Conservation (phyloP, 2,888 invertebrate species). For the Torymus tubicola region DNA sequence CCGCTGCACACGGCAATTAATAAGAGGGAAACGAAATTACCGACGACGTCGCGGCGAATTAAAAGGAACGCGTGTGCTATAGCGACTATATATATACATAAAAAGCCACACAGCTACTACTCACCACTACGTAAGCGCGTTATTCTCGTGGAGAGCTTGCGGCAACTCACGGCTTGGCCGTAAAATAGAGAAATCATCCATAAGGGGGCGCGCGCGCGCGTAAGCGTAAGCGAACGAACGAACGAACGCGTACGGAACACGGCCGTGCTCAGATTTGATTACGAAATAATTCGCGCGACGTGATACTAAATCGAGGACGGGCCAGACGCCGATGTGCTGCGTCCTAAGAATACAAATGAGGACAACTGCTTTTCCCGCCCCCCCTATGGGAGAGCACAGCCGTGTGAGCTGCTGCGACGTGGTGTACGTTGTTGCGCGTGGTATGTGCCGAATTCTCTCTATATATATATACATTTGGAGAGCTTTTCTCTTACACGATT, state of each 20-base stretch:
- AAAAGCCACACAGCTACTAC: no score
- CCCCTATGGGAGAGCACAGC: not conserved
- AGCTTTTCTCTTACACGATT: no score
- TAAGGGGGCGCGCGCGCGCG: constrained; percentile 59
- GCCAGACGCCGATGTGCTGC: constrained; percentile 44
- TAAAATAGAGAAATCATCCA: constrained; percentile 75
- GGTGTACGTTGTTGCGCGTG: not conserved
- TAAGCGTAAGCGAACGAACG: no score
- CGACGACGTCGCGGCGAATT: constrained; percentile 23
- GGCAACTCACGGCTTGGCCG: constrained; percentile 69
- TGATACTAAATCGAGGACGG: constrained; percentile 74
- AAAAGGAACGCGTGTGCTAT: constrained; percentile 38
- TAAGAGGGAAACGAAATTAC: constrained; percentile 54
- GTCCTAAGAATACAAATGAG: constrained; percentile 76
- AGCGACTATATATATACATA: no score
- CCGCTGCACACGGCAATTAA: constrained; percentile 44
- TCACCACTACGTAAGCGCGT: no score
- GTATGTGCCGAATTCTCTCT: constrained; percentile 29
- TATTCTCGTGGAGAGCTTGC: constrained; percentile 32
- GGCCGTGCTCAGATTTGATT: constrained; percentile 72
- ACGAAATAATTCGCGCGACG: constrained; percentile 76
- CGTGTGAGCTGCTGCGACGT: constrained; percentile 32
- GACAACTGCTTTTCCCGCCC: constrained; percentile 69
- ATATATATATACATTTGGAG: no score
- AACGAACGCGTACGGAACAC: constrained; percentile 45